Conservation (phyloP, 2,113 vertebrate genomes). For the Callocephalon fimbriatum region DNA sequence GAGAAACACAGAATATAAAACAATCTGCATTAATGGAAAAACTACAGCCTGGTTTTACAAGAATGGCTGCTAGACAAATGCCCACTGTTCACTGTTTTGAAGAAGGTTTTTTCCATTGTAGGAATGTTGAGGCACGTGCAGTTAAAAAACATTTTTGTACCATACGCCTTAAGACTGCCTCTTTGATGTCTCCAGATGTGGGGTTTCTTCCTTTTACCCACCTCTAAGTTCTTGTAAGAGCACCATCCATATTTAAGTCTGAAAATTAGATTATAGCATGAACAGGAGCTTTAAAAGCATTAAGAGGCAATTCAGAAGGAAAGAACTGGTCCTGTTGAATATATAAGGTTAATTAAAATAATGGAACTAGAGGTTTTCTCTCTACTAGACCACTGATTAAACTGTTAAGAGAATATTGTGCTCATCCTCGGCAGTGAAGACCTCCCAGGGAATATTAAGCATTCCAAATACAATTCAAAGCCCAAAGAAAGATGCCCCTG, state of each 20-base stretch:
- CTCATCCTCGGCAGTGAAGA: not conserved
- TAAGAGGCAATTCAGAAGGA: not conserved
- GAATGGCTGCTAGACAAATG: not conserved
- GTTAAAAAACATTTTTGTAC: not conserved
- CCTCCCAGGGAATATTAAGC: not conserved
- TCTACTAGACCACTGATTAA: not conserved
- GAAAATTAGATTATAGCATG: not conserved
- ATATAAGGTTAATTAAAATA: not conserved
- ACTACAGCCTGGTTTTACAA: not conserved
- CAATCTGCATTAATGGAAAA: not conserved
- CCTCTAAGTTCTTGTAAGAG: not conserved
- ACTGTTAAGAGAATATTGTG: not conserved
- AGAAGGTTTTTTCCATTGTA: not conserved
- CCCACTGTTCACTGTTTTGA: not conserved
- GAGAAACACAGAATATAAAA: not conserved
- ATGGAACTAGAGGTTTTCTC: not conserved
- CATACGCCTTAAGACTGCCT: not conserved
- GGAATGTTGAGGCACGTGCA: not conserved
- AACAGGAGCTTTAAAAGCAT: not conserved
- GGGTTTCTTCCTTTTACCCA: not conserved
- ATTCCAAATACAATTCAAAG: not conserved
- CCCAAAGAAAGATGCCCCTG: not conserved
- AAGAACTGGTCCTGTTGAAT: not conserved
- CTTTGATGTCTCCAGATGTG: not conserved
- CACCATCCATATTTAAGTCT: not conserved